These are phyloP conservation scores for Delia radicum DNA, from an alignment of 1,140 invertebrate genomes.

Conservation along the genomic window DNA sequence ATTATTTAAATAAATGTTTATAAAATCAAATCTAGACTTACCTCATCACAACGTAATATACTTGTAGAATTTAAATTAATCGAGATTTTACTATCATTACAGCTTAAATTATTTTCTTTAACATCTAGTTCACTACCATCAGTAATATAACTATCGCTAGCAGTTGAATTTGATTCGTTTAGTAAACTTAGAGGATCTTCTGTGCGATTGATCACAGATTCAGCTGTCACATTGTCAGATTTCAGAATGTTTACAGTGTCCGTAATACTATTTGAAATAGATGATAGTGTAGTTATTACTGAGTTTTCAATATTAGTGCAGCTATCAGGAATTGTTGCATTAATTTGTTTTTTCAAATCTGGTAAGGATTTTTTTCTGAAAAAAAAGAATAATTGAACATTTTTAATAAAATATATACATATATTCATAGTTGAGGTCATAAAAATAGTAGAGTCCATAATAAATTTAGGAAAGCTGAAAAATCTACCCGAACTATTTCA, in stretches of 20 bases:
- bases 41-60: neutral
- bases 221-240: neutral
- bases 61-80: neutral
- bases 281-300: neutral
- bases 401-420: no score
- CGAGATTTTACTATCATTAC: neutral
- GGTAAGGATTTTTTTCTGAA: neutral
- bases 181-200: neutral
- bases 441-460: no score
- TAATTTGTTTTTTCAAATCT: neutral
- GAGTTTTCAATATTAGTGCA: neutral
- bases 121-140: neutral
- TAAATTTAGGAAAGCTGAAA: no score
- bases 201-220: neutral
- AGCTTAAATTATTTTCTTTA: neutral
- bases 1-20: no score
- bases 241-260: neutral
- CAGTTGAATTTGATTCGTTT: neutral
- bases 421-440: no score
- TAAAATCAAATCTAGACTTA: neutral
- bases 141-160: neutral
- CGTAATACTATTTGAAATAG: neutral
- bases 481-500: no score
- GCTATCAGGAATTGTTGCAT: neutral
- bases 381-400: no score